Evolutionary conservation across 2,113 vertebrate species (phyloP), one percentile per base, ranked within the genome.

Genomic region (Rutilus rutilus): DNA sequence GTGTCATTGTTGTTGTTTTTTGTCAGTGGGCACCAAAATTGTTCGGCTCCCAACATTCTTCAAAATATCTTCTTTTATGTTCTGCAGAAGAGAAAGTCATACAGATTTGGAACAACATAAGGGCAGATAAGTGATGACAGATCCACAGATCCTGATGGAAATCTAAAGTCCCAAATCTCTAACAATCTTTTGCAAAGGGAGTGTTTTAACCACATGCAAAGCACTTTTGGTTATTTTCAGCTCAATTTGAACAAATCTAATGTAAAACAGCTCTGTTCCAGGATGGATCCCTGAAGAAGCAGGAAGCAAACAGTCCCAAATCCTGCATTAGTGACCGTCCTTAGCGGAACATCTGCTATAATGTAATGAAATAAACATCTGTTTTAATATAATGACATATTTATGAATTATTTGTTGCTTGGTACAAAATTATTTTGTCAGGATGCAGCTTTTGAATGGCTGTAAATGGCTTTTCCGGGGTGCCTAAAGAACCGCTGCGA

Each of bases 361-460:
- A 75, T 50, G 6, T 75, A 75, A 75, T 75, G 42, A 47, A 47
- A 50, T 47, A n/a, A 75, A 75, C 73, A 75, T 75, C 73, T 75
- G 73, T 50, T 75, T 10, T 27, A 50, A 50, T 47, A 75, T 75
- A 50, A 75, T 47, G n/a, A 47, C 1, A 14, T 75, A 15, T 47
- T 25, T 15, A 75, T 47, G 73, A 75, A 50, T 47, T 75, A 75
- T 75, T 50, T 75, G 42, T 75, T 74, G 42, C 42, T 74, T 27
- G 12, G 15, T 47, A 17, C 42, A 27, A 74, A 47, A 74, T 74
- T 0, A 45, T 25, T 47, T 74, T 47, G 42, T 45, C 71, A 47
- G 42, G 12, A 15, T 47, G 45, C 42, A 74, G n/a, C n/a, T 50
- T 64, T 64, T 73, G 21, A 42, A 42, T 73, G 10, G 3, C 33